Evolutionary conservation across 2,888 invertebrate genomes (phyloP).

Genomic region (Dicyrtomina minuta): DNA sequence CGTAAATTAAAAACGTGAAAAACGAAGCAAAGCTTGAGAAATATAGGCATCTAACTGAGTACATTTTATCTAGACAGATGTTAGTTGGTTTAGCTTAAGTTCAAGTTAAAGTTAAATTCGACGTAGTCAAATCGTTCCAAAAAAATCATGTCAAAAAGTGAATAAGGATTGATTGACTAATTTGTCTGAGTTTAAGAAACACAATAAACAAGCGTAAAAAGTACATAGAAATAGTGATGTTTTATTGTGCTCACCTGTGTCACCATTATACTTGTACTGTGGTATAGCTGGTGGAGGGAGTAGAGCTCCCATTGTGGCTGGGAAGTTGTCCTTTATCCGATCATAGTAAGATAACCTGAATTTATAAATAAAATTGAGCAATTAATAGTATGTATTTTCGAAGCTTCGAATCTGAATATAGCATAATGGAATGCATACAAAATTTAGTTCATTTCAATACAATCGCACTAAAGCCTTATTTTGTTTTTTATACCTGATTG

Average conservation of each 20-base stretch:
- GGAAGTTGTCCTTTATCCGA: constrained; percentile 87
- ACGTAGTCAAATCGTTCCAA: no score
- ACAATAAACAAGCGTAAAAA: no score
- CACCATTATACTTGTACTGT: constrained; percentile 84
- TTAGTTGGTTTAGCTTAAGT: no score
- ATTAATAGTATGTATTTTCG: not conserved
- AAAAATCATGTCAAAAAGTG: no score
- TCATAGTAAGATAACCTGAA: constrained; percentile 87
- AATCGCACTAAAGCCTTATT: not conserved
- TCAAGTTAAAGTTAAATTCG: no score
- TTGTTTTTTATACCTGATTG: constrained; percentile 74
- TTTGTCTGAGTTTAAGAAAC: no score
- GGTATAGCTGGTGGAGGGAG: constrained; percentile 83
- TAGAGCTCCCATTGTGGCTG: constrained; percentile 78
- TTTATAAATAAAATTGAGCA: constrained; percentile 45
- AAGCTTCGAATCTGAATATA: not conserved
- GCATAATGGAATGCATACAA: not conserved
- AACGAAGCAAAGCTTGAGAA: no score
- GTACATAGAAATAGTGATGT: not conserved
- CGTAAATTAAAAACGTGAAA: no score
- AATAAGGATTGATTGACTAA: no score
- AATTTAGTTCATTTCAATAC: not conserved
- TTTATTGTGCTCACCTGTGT: constrained; percentile 75
- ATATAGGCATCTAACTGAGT: no score
- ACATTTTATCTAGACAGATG: no score